phyloP scores from a whole-genome alignment of 2,113 vertebrate genomes.

The Nibea albiflora region DNA sequence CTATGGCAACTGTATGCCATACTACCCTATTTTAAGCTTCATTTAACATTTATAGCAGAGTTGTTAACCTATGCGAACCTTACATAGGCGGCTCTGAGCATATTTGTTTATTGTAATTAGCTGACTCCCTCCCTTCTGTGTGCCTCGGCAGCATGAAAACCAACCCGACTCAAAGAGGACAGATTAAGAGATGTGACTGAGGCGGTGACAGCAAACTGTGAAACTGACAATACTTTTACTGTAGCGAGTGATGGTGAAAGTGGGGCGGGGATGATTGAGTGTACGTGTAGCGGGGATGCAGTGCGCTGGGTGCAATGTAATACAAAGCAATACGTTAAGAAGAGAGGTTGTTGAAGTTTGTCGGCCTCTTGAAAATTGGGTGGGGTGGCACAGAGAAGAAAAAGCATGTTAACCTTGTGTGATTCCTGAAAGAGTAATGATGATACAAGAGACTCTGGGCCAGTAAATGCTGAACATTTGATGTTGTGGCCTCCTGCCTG shows the following conservation, averaged over 20 bases:
- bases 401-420: constrained; percentile 44
- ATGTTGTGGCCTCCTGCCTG: constrained; percentile 63
- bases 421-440: constrained; percentile 52
- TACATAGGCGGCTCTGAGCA: constrained; percentile 74
- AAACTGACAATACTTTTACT: constrained; percentile 68
- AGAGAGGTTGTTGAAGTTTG: constrained; percentile 53
- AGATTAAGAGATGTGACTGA: constrained; percentile 71
- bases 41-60: constrained; percentile 83
- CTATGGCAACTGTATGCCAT: constrained; percentile 84
- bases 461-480: constrained; percentile 70
- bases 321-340: constrained; percentile 16
- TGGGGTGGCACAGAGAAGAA: constrained; percentile 15
- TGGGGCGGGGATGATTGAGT: constrained; percentile 48
- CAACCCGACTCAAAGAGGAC: constrained; percentile 56
- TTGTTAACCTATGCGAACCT: constrained; percentile 83
- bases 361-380: constrained; percentile 27
- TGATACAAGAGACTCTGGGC: constrained; percentile 42
- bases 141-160: constrained; percentile 42
- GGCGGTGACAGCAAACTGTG: constrained; percentile 63
- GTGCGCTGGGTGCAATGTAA: constrained; percentile 15
- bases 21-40: constrained; percentile 83
- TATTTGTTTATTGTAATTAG: constrained; percentile 85
- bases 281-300: constrained; percentile 16
- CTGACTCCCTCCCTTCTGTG: constrained; percentile 53
- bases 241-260: constrained; percentile 35